These are phyloP conservation scores for Noctua fimbriata DNA, from an alignment of 2,888 invertebrate species.

Conservation along the genomic window DNA sequence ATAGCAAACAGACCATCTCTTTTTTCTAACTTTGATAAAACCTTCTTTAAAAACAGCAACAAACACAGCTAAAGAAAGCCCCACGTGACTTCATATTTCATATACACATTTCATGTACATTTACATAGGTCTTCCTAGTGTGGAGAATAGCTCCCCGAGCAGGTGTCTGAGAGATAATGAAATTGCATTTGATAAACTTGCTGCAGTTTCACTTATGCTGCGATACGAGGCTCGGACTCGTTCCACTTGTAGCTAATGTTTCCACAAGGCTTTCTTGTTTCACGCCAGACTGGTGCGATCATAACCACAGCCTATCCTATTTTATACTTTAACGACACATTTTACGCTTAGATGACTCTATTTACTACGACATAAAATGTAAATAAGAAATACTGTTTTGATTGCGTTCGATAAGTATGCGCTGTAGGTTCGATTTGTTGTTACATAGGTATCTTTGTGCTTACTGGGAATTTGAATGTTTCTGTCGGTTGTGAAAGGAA, in stretches of 20 bases:
- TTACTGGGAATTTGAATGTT: slow-evolving; percentile 21
- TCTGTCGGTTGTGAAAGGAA: neutral
- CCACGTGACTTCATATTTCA: slow-evolving; percentile 5
- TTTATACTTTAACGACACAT: slow-evolving; percentile 69
- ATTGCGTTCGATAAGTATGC: slow-evolving; percentile 54
- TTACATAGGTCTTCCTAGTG: slow-evolving; percentile 56
- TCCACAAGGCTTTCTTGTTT: slow-evolving; percentile 86
- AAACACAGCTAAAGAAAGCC: slow-evolving; percentile 7
- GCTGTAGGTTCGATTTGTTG: slow-evolving; percentile 33
- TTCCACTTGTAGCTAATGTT: slow-evolving; percentile 80
- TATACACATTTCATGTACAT: too few species aligned
- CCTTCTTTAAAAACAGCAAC: neutral
- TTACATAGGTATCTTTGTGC: slow-evolving; percentile 11
- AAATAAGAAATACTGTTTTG: slow-evolving; percentile 58
- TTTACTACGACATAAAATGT: slow-evolving; percentile 60
- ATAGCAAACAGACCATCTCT: neutral
- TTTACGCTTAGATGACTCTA: slow-evolving; percentile 69
- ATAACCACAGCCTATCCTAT: slow-evolving; percentile 70
- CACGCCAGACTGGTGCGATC: slow-evolving; percentile 71
- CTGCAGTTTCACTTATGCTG: slow-evolving; percentile 85
- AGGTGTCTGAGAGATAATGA: slow-evolving; percentile 84
- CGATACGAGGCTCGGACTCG: slow-evolving; percentile 80
- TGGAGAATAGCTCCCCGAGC: slow-evolving; percentile 66
- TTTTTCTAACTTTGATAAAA: neutral
- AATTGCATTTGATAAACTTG: slow-evolving; percentile 86